phyloP scores from a whole-genome alignment of 2,113 vertebrate genomes.

The Xiphias gladius region DNA sequence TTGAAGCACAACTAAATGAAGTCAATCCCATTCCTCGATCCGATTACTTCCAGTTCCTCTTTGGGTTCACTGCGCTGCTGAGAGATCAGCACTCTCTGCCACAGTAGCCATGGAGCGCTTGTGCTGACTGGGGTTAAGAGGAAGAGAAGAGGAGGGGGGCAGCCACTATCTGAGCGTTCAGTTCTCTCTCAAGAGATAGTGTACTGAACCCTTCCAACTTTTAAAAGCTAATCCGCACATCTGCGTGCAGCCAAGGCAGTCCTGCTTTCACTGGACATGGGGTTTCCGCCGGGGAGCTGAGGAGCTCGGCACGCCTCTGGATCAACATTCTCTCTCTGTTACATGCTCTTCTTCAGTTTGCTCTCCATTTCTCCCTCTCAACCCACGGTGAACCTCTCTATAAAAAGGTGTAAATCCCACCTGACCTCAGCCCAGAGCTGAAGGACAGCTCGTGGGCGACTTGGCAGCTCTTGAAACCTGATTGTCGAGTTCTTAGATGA shows the following conservation, averaged over 20 bases:
- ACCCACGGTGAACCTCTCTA: slow-evolving; percentile 36
- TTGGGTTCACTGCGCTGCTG: slow-evolving; percentile 49
- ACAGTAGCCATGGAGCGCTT: slow-evolving; percentile 27
- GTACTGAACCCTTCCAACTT: slow-evolving; percentile 50
- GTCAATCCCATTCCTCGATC: slow-evolving; percentile 61
- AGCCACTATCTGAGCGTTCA: slow-evolving; percentile 44
- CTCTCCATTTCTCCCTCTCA: slow-evolving; percentile 46
- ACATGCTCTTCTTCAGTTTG: slow-evolving; percentile 29
- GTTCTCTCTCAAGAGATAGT: slow-evolving; percentile 36
- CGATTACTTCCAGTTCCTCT: slow-evolving; percentile 62
- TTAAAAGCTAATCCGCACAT: slow-evolving; percentile 66
- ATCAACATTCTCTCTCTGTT: slow-evolving; percentile 42
- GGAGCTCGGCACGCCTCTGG: slow-evolving; percentile 38
- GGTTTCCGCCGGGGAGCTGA: slow-evolving; percentile 43
- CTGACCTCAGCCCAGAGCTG: slow-evolving; percentile 55
- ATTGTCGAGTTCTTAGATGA: slow-evolving; percentile 45
- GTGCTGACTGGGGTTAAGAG: slow-evolving; percentile 57
- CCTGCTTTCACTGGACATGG: slow-evolving; percentile 37
- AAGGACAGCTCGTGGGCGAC: slow-evolving; percentile 52
- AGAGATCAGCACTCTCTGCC: slow-evolving; percentile 57
- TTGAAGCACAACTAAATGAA: slow-evolving; percentile 56
- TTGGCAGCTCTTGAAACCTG: slow-evolving; percentile 56
- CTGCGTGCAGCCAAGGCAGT: slow-evolving; percentile 43
- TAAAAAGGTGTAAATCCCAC: slow-evolving; percentile 67
- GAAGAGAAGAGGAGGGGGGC: background rate